Conservation (phyloP, 2,113 vertebrate species). For the Plectropomus leopardus region DNA sequence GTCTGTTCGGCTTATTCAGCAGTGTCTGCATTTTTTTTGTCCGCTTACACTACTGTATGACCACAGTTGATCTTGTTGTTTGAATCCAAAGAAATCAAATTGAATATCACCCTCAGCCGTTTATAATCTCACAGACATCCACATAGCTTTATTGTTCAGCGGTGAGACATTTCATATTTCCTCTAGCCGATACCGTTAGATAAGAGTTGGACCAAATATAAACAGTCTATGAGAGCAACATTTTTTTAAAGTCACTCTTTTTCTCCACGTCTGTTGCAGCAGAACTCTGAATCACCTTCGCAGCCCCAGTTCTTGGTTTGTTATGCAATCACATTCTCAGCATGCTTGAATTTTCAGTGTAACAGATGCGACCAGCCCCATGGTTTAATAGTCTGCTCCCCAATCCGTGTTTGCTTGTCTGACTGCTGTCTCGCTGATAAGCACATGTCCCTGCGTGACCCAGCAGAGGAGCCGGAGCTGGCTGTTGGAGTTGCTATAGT, state of each 20-base stretch:
- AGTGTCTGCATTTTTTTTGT: background rate
- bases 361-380: constrained; percentile 63
- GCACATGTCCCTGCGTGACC: constrained; percentile 68
- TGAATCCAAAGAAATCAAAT: constrained; percentile 12
- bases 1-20: constrained; percentile 1
- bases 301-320: constrained; percentile 38
- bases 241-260: constrained; percentile 23
- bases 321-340: constrained; percentile 69
- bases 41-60: background rate
- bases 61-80: constrained; percentile 9
- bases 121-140: background rate
- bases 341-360: constrained; percentile 57
- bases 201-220: constrained; percentile 26
- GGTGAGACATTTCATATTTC: constrained; percentile 23
- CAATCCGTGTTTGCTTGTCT: constrained; percentile 60
- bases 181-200: background rate
- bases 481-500: constrained; percentile 31
- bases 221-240: background rate
- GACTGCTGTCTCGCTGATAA: constrained; percentile 69
- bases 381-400: constrained; percentile 64
- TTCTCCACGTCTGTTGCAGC: constrained; percentile 5
- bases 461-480: constrained; percentile 31
- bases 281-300: constrained; percentile 47
- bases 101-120: background rate
- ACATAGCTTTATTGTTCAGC: constrained; percentile 11